Conservation (phyloP, 2,888 invertebrate species). For the Ochlodes sylvanus region DNA sequence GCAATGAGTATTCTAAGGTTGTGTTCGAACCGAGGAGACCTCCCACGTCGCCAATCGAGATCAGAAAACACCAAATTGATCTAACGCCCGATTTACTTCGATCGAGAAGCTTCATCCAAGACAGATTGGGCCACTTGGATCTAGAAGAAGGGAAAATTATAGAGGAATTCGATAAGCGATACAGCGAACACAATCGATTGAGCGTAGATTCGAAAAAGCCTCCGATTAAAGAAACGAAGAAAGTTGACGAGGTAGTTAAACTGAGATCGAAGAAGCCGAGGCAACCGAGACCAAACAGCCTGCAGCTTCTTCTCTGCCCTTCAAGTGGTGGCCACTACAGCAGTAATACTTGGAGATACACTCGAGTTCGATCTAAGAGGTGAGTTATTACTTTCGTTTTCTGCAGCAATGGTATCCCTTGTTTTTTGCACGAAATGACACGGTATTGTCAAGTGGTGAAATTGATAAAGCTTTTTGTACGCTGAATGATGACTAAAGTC, state of each 20-base stretch:
- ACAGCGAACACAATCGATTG: slow-evolving; percentile 61
- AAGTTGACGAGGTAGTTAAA: slow-evolving; percentile 68
- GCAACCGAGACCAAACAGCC: slow-evolving; percentile 76
- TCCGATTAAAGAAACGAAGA: slow-evolving; percentile 67
- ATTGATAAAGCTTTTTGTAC: too few species aligned
- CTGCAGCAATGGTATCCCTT: not conserved
- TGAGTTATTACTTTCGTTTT: slow-evolving; percentile 48
- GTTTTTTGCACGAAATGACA: not conserved
- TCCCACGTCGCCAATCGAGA: slow-evolving; percentile 69
- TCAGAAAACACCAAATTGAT: slow-evolving; percentile 58
- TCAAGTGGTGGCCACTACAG: slow-evolving; percentile 78
- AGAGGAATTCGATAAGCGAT: slow-evolving; percentile 15
- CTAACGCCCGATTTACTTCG: slow-evolving; percentile 70
- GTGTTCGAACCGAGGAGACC: slow-evolving; percentile 79
- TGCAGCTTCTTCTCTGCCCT: slow-evolving; percentile 76
- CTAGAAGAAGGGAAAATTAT: slow-evolving; percentile 56
- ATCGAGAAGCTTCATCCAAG: slow-evolving; percentile 67
- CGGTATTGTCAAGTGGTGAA: too few species aligned
- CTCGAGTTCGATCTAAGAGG: slow-evolving; percentile 78
- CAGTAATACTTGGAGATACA: slow-evolving; percentile 79
- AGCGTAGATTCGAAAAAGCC: slow-evolving; percentile 70
- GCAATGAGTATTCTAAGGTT: slow-evolving; percentile 78
- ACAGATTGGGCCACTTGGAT: slow-evolving; percentile 66
- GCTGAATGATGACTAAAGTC: too few species aligned
- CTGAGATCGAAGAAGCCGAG: slow-evolving; percentile 72